phyloP scores from a whole-genome alignment of 23 tunicate species.

The Trididemnum clinides region DNA sequence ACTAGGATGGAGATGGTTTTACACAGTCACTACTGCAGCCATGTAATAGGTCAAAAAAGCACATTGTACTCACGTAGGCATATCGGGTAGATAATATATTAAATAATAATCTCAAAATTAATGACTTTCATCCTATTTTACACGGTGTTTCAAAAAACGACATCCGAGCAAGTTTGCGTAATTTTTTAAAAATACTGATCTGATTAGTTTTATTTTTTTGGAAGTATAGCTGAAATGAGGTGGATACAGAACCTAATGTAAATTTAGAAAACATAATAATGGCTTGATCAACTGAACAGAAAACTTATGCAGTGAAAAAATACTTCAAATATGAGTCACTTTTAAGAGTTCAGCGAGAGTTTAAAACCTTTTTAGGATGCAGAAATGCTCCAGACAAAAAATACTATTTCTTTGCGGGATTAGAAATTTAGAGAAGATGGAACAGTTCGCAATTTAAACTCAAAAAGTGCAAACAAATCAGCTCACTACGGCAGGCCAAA shows the following conservation, averaged over 20 bases:
- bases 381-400: background rate
- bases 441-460: background rate
- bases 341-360: background rate
- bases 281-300: background rate
- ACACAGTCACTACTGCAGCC: too few species aligned
- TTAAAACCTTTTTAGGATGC: background rate
- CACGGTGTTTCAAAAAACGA: background rate
- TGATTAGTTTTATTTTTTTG: background rate
- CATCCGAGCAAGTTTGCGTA: too few species aligned
- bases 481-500: background rate
- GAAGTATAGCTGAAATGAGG: background rate
- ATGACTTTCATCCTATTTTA: background rate
- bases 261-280: background rate
- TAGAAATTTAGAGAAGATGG: background rate
- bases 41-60: too few species aligned
- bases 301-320: background rate
- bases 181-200: too few species aligned
- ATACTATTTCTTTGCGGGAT: background rate
- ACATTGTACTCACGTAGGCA: too few species aligned
- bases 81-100: too few species aligned
- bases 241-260: background rate
- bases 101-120: background rate
- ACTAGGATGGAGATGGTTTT: too few species aligned
- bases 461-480: background rate
- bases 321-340: background rate